Evolutionary conservation across 2,888 invertebrate species (phyloP), one percentile per base, ranked within the genome.

Genomic region (Panopea generosa): DNA sequence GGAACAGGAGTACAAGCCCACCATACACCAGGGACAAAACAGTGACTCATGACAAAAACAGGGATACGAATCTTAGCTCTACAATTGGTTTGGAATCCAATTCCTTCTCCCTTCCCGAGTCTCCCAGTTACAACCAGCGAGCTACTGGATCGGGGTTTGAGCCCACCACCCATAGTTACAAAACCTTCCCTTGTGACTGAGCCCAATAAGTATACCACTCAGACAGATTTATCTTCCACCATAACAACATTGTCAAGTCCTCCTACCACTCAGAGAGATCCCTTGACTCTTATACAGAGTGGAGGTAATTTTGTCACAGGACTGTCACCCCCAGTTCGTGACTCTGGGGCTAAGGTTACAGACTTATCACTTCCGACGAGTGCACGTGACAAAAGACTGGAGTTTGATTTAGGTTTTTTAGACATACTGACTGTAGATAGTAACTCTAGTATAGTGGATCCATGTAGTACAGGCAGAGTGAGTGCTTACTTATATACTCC

Each of bases 381-480:
- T 43, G 62, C 38, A 24, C 47, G 55, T 11, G 72, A 72, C 49
- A 40, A 47, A 52, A 61, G 70, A 55, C 66, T 52, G 55, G 63
- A 71, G 20, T 75, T 82, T 68, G 77, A 82, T 66, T 60, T 77
- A 52, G 77, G 77, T 47, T 81, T 77, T 70, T 60, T 81, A 11
- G 76, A 81, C 74, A 81, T 77, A 47, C 66, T 76, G 81, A 77
- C 81, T 2, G 49, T 77, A 73, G 81, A 77, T 65, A 81, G 74
- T 72, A 71, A 62, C 62, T 76, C 73, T 73, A 74, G 71, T 61
- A 55, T 77, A 63, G 69, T 67, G 62, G 77, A 74, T 65, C 77
- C 73, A 59, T 60, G 65, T 53, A 72, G 73, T 66, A 77, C 69
- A 49, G 77, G 81, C 57, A 61, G 71, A 73, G 80, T 80, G 80